Evolutionary conservation across 2,888 invertebrate genomes (phyloP).

Genomic region (Carterocephalus palaemon): DNA sequence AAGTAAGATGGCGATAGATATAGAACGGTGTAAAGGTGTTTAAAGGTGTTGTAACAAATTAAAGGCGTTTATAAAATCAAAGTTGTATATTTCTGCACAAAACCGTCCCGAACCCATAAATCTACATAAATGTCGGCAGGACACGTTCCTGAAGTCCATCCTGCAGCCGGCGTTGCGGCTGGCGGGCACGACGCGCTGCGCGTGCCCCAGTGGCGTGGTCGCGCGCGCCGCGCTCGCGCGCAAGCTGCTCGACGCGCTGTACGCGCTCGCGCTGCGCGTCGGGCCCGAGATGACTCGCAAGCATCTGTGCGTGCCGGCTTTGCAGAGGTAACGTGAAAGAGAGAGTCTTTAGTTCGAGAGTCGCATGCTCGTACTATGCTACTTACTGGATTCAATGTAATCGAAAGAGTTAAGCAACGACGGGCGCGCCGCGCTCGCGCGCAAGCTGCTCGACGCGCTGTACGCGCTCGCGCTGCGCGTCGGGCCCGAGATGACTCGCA

Average conservation of each 20-base stretch:
- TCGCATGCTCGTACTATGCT: too few species aligned
- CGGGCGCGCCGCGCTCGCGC: slow-evolving; percentile 86
- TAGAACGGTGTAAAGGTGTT: too few species aligned
- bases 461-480: slow-evolving; percentile 88
- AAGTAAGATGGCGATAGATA: too few species aligned
- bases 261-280: slow-evolving; percentile 86
- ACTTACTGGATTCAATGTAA: too few species aligned
- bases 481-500: slow-evolving; percentile 87
- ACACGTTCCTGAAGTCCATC: slow-evolving; percentile 89
- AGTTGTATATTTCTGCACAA: too few species aligned
- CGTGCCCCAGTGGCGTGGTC: slow-evolving; percentile 88
- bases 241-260: slow-evolving; percentile 89
- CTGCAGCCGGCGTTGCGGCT: slow-evolving; percentile 90
- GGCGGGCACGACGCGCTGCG: slow-evolving; percentile 86
- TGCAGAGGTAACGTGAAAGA: slow-evolving; percentile 72
- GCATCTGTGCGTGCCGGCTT: slow-evolving; percentile 84
- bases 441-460: slow-evolving; percentile 89
- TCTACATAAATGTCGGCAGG: slow-evolving; percentile 83
- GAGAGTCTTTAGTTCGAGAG: too few species aligned
- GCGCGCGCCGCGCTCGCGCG: slow-evolving; percentile 87
- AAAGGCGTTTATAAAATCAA: too few species aligned
- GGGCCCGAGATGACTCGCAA: slow-evolving; percentile 88
- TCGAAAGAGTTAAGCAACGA: too few species aligned
- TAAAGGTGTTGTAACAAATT: too few species aligned
- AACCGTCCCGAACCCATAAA: too few species aligned